Evolutionary conservation across 2,888 invertebrate species (phyloP).

Genomic region (Conops quadrifasciatus): DNA sequence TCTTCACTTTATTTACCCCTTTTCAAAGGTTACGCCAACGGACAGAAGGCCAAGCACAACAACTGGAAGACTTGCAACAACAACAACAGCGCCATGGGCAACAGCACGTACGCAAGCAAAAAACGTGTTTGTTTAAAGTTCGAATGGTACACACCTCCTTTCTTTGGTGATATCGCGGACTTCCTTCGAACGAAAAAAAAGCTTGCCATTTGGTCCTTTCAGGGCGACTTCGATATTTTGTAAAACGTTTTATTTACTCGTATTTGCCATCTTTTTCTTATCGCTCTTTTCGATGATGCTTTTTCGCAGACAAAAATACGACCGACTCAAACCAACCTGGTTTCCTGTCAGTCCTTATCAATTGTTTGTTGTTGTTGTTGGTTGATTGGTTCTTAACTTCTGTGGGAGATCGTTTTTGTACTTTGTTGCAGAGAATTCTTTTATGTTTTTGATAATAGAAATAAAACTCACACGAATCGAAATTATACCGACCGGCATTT

Average conservation of each 20-base stretch:
- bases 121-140: slow-evolving; percentile 28
- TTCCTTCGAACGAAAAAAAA: slow-evolving; percentile 17
- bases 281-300: too few species aligned
- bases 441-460: too few species aligned
- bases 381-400: too few species aligned
- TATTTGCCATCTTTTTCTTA: not conserved
- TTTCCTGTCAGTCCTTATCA: too few species aligned
- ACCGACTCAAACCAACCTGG: too few species aligned
- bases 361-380: too few species aligned
- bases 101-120: slow-evolving; percentile 20
- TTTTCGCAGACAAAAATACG: too few species aligned
- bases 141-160: slow-evolving; percentile 26
- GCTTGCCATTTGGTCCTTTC: not conserved
- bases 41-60: too few species aligned
- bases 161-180: slow-evolving; percentile 18
- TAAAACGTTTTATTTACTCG: not conserved
- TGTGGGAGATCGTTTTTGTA: too few species aligned
- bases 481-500: too few species aligned
- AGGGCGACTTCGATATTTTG: not conserved
- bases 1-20: slow-evolving; percentile 28
- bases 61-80: slow-evolving; percentile 30
- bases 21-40: slow-evolving; percentile 33
- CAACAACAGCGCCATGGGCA: slow-evolving; percentile 29
- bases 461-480: too few species aligned
- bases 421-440: too few species aligned